Evolutionary conservation across 2,888 invertebrate species (phyloP).

Genomic region (Ormyrus labotus): DNA sequence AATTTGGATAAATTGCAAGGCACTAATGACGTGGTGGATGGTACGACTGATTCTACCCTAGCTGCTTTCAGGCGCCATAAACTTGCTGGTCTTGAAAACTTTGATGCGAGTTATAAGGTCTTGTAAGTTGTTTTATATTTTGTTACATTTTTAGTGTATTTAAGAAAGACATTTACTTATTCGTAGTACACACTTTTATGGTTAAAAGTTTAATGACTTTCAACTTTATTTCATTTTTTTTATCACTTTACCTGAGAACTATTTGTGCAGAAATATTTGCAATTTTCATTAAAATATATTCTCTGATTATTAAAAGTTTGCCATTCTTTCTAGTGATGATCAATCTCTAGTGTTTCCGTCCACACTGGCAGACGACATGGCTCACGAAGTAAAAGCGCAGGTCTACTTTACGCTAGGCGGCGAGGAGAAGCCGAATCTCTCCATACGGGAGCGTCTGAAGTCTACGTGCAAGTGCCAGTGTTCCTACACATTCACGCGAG

Average conservation of each 20-base stretch:
- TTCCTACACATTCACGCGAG: slow-evolving; percentile 66
- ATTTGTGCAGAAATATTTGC: too few relatives aligned
- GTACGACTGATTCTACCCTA: slow-evolving; percentile 50
- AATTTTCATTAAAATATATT: too few relatives aligned
- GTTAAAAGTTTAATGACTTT: too few relatives aligned
- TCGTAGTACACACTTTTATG: too few relatives aligned
- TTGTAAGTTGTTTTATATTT: slow-evolving; percentile 39
- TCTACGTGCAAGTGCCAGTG: slow-evolving; percentile 66
- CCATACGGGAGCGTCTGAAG: slow-evolving; percentile 51
- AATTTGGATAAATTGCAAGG: slow-evolving; percentile 59
- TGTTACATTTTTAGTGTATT: too few relatives aligned
- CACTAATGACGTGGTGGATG: slow-evolving; percentile 58
- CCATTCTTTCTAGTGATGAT: slow-evolving; percentile 17
- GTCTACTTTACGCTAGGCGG: slow-evolving; percentile 71
- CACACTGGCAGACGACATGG: slow-evolving; percentile 5
- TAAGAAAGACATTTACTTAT: too few relatives aligned
- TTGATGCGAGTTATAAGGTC: slow-evolving; percentile 29
- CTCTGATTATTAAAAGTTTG: too few relatives aligned
- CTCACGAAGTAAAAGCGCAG: slow-evolving; percentile 58
- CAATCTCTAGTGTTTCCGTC: not conserved
- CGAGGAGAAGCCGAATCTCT: slow-evolving; percentile 63
- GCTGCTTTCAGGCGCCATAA: slow-evolving; percentile 44
- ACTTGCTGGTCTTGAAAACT: slow-evolving; percentile 14
- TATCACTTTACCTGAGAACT: too few relatives aligned
- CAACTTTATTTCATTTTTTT: too few relatives aligned